A percentile compares a stretch with the other conserved stretches of the same genome.
These are phyloP conservation scores for Exephanes ischioxanthus DNA, from an alignment of 2,888 invertebrate species.

Conservation along the genomic window DNA sequence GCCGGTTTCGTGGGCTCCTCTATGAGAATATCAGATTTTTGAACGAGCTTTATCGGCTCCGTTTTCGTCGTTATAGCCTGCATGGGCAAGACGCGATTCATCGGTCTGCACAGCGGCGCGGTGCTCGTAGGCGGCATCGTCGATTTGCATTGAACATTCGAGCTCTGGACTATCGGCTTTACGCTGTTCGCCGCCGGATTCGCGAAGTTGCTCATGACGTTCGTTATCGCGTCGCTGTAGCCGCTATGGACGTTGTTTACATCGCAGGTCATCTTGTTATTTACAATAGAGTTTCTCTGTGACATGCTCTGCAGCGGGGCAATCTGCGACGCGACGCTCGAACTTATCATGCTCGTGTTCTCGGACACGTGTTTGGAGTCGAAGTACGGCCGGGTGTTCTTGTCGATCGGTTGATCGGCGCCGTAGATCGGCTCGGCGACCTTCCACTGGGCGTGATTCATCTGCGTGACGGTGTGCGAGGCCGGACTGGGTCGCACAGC, in stretches of 20 bases:
- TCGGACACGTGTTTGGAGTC: constrained; percentile 83
- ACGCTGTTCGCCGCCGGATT: constrained; percentile 66
- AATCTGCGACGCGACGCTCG: constrained; percentile 81
- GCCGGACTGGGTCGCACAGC: constrained; percentile 82
- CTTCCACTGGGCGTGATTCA: constrained; percentile 77
- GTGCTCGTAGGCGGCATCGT: constrained; percentile 76
- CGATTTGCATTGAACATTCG: constrained; percentile 84
- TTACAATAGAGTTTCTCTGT: constrained; percentile 77
- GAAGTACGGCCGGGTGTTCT: constrained; percentile 80
- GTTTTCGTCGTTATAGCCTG: constrained; percentile 89
- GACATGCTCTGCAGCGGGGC: constrained; percentile 78
- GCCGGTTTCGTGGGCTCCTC: constrained; percentile 80
- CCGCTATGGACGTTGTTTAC: constrained; percentile 77
- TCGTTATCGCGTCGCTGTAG: constrained; percentile 74
- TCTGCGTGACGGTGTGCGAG: constrained; percentile 73
- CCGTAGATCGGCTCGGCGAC: constrained; percentile 77
- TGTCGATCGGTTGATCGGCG: constrained; percentile 77
- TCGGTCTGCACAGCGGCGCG: constrained; percentile 87
- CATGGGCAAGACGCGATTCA: constrained; percentile 92
- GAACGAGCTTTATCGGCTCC: constrained; percentile 78
- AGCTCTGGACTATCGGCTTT: constrained; percentile 67
- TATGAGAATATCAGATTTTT: constrained; percentile 76
- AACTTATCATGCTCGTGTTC: constrained; percentile 83
- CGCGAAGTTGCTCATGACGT: constrained; percentile 58
- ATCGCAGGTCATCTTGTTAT: constrained; percentile 78